Percentiles rank a stretch among this genome's conserved stretches.
These are phyloP conservation scores for Barnardius zonarius DNA, from an alignment of 2,113 vertebrate species.

Conservation along the genomic window DNA sequence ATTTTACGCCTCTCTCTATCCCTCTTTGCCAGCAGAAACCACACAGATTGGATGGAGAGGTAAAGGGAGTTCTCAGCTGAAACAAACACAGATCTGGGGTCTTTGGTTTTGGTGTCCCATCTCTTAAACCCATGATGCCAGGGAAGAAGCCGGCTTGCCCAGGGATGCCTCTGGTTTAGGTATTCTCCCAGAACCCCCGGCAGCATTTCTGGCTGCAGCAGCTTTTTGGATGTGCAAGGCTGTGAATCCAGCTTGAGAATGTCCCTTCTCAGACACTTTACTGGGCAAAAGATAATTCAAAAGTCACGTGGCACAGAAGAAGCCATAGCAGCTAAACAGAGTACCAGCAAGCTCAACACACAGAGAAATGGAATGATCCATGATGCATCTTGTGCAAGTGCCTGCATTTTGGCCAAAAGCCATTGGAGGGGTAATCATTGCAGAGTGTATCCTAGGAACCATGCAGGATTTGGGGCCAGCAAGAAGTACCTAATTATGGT, in stretches of 20 bases:
- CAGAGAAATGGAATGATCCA: neutral
- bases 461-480: neutral
- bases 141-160: neutral
- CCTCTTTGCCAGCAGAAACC: neutral
- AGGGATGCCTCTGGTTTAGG: neutral
- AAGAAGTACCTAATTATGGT: neutral
- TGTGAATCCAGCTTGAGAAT: neutral
- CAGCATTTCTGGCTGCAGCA: neutral
- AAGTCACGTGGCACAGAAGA: neutral
- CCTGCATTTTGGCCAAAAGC: neutral
- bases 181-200: neutral
- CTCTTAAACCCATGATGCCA: neutral
- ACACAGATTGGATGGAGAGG: neutral
- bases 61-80: neutral
- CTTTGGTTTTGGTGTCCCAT: neutral
- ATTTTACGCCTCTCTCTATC: neutral
- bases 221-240: neutral
- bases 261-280: neutral
- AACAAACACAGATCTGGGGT: neutral
- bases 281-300: neutral
- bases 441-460: neutral
- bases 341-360: neutral
- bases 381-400: neutral
- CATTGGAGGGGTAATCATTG: neutral
- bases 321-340: neutral